A percentile compares a stretch with the other conserved stretches of the same genome.
phyloP scores from a whole-genome alignment of 2,888 invertebrate genomes.

The Coremacera marginata region DNA sequence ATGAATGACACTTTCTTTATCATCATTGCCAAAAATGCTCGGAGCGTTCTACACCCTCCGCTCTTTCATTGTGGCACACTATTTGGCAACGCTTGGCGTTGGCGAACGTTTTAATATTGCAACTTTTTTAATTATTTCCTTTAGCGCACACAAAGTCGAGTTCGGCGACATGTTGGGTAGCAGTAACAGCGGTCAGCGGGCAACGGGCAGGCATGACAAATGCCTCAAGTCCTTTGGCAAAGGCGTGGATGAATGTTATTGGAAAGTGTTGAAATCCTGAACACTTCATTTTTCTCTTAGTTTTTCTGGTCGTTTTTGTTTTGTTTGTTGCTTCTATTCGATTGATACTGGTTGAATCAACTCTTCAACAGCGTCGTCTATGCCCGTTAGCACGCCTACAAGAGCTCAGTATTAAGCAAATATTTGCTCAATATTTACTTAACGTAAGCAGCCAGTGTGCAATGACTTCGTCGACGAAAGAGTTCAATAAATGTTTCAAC shows the following conservation, averaged over 20 bases:
- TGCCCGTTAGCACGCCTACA: not conserved
- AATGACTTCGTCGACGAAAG: not conserved
- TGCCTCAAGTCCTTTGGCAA: not conserved
- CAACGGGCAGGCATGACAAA: not conserved
- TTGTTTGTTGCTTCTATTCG: no score
- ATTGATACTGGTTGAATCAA: no score
- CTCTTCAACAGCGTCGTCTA: not conserved
- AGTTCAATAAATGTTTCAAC: conserved; percentile 25
- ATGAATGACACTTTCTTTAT: conserved; percentile 27
- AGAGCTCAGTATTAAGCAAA: not conserved
- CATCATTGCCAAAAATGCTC: conserved; percentile 34
- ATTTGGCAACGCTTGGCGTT: conserved; percentile 47
- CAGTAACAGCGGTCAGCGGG: not conserved
- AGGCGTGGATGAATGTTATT: not conserved
- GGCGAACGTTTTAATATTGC: conserved; percentile 62
- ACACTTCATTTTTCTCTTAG: conserved; percentile 18
- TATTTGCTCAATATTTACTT: conserved; percentile 18
- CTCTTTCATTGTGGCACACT: not conserved
- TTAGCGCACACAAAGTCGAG: conserved; percentile 30
- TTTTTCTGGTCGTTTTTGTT: not conserved
- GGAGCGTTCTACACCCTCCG: not conserved
- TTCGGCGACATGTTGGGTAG: not conserved
- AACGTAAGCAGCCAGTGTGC: conserved; percentile 9
- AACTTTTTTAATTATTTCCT: conserved; percentile 68
- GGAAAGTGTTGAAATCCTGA: conserved; percentile 23